Evolutionary conservation across 2,797 vertebrate species (phyloP), one percentile per base, ranked within the genome.

Genomic region (Sebastes minor): DNA sequence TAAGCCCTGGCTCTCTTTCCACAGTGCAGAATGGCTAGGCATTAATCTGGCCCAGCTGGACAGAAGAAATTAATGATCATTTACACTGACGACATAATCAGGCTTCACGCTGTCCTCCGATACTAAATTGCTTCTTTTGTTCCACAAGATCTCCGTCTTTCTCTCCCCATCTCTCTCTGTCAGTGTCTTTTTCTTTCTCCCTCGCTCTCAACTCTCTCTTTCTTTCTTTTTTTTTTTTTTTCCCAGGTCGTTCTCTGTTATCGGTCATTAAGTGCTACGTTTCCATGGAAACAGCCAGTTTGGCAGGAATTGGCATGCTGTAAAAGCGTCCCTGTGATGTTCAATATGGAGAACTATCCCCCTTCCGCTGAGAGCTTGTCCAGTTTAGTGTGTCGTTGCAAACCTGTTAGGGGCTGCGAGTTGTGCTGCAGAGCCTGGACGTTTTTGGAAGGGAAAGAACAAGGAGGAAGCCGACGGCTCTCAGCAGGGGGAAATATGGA

Each of bases 41-140:
- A 95, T 96, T 95, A 94, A 95, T 96, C 93, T 94, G 90, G 75
- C 72, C 92, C 91, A 90, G 90, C 91, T 93, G 93, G 94, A 95
- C 94, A 94, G 92, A 92, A 83, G 91, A 95, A 96, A 96, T 96
- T 94, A 96, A 95, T 93, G 95, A 95, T 95, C 93, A 95, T 95
- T 95, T 96, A 94, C 92, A 90, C 92, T 95, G 95, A 96, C 89
- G 92, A 95, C 95, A 95, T 95, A 96, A 96, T 96, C 94, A 90
- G 91, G 91, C 93, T 93, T 93, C 95, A 94, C 84, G 89, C 95
- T 94, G 93, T 94, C 93, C 90, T 94, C 90, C 83, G 89, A 94
- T 93, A 90, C 93, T 91, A 95, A 96, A 96, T 95, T 95, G 91
- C 94, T 91, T 90, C 91, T 94, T 95, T 96, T 96, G 93, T 95